phyloP scores from a whole-genome alignment of 2,888 invertebrate species.

The Cordylochernes scorpioides region DNA sequence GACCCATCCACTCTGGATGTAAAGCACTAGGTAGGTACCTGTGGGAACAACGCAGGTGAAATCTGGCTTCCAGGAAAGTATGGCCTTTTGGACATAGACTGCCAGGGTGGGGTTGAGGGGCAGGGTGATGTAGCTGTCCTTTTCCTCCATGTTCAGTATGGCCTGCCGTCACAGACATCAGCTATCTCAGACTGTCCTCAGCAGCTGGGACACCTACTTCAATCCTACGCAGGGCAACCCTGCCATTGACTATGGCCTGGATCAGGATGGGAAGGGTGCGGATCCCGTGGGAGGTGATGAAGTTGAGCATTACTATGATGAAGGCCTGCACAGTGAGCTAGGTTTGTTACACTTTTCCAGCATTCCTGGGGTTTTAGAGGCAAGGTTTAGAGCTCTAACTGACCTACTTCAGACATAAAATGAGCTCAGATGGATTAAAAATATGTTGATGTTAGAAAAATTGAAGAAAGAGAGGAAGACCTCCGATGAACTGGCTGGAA shows the following conservation, averaged over 20 bases:
- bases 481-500: too few relatives aligned
- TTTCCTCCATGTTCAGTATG: conserved; percentile 26
- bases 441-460: too few relatives aligned
- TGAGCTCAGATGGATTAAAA: too few relatives aligned
- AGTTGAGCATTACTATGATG: conserved; percentile 13
- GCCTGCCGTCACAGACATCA: conserved; percentile 18
- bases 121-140: conserved; percentile 21
- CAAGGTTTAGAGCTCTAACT: conserved; percentile 6
- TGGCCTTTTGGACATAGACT: conserved; percentile 26
- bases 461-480: too few relatives aligned
- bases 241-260: conserved; percentile 15
- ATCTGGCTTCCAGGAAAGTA: conserved; percentile 29
- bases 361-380: conserved; percentile 1
- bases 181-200: too few relatives aligned
- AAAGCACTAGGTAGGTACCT: too few relatives aligned
- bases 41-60: too few relatives aligned
- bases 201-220: conserved; percentile 20
- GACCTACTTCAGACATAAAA: too few relatives aligned
- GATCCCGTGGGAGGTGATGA: conserved; percentile 13
- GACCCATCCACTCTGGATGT: too few relatives aligned
- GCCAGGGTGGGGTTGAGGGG: conserved; percentile 26
- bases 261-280: conserved; percentile 12
- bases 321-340: conserved; percentile 14
- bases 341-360: too few relatives aligned
- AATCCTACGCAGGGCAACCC: conserved; percentile 21